phyloP scores from a whole-genome alignment of 2,797 vertebrate species.

The Thunnus albacares region DNA sequence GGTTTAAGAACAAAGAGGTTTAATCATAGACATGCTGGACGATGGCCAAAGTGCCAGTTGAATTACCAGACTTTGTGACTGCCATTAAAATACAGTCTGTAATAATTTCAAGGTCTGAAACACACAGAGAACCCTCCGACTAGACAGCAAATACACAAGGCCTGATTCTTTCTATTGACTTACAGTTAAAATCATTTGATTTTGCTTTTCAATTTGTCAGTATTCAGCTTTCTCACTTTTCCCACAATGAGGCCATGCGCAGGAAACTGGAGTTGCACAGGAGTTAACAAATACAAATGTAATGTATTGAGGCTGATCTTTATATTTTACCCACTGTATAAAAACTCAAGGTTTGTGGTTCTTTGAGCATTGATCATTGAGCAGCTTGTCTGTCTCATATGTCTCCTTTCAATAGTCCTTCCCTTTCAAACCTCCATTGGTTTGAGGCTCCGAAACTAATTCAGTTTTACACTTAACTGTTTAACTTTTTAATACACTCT shows the following conservation, averaged over 20 bases:
- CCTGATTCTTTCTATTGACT: too few relatives aligned
- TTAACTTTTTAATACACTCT: not conserved
- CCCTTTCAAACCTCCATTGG: not conserved
- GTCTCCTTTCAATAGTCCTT: not conserved
- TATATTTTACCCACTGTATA: too few relatives aligned
- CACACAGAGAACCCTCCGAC: not conserved
- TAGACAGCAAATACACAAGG: not conserved
- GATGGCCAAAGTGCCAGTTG: not conserved
- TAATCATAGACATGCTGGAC: slow-evolving; percentile 22
- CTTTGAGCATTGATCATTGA: too few relatives aligned
- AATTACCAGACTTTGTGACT: not conserved
- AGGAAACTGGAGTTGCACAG: not conserved
- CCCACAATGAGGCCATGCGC: not conserved
- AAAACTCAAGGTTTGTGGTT: not conserved
- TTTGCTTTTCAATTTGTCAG: too few relatives aligned
- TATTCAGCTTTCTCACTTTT: not conserved
- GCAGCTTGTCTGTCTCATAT: too few relatives aligned
- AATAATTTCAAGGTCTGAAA: not conserved
- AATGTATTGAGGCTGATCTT: too few relatives aligned
- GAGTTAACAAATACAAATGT: not conserved
- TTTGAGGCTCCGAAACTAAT: too few relatives aligned
- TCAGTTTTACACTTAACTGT: too few relatives aligned
- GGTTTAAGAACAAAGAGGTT: slow-evolving; percentile 7
- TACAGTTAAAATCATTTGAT: too few relatives aligned
- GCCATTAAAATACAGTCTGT: not conserved